phyloP scores from a whole-genome alignment of 2,888 invertebrate genomes.

The Caenorhabditis becei region DNA sequence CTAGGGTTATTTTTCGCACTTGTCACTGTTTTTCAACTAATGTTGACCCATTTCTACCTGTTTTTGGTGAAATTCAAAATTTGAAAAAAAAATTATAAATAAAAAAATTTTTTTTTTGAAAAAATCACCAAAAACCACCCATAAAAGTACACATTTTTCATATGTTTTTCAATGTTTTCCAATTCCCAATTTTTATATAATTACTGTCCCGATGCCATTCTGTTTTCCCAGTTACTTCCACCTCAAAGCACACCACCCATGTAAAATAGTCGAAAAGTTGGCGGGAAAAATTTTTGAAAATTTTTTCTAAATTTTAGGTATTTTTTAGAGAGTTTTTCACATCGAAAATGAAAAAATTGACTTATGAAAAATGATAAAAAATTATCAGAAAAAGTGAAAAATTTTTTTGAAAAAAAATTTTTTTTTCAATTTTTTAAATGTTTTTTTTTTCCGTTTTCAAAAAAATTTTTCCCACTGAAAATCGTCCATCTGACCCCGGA shows the following conservation, averaged over 20 bases:
- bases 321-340: too few species aligned
- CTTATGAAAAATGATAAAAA: background rate
- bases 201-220: background rate
- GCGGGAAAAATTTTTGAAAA: too few species aligned
- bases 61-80: too few species aligned
- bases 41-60: too few species aligned
- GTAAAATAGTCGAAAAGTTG: constrained; percentile 1
- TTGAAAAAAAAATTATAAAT: too few species aligned
- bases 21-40: too few species aligned
- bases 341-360: background rate
- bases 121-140: too few species aligned
- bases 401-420: background rate
- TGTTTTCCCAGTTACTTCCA: constrained; percentile 2
- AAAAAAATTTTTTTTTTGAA: too few species aligned
- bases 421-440: background rate
- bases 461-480: too few species aligned
- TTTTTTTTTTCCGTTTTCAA: too few species aligned
- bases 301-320: background rate
- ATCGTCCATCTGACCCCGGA: too few species aligned
- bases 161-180: constrained; percentile 1
- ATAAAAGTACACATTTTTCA: background rate
- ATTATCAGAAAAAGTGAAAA: background rate
- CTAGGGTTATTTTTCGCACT: too few species aligned
- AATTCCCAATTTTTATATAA: background rate
- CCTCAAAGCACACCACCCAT: constrained; percentile 1